Conservation (phyloP, 2,797 vertebrate genomes). For the Miichthys miiuy region DNA sequence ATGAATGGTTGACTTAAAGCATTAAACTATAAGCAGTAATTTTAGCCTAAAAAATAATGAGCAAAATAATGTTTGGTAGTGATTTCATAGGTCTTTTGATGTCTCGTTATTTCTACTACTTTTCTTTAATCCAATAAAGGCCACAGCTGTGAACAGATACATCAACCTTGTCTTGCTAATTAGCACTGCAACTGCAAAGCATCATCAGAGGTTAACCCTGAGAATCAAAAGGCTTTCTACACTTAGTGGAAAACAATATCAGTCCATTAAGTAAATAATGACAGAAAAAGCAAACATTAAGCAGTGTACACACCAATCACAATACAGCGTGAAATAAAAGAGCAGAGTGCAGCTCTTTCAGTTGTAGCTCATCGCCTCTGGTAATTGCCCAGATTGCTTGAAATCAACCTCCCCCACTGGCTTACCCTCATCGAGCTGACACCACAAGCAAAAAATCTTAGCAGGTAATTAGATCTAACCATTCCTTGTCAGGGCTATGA, state of each 20-base stretch:
- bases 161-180: constrained; percentile 45
- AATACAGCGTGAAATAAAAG: constrained; percentile 52
- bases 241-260: constrained; percentile 38
- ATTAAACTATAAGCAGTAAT: background rate
- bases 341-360: constrained; percentile 58
- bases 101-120: background rate
- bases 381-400: constrained; percentile 78
- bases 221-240: constrained; percentile 31
- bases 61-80: background rate
- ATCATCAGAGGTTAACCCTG: constrained; percentile 33
- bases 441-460: constrained; percentile 64
- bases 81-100: background rate
- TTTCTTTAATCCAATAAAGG: constrained; percentile 6
- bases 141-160: constrained; percentile 36
- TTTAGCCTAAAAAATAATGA: background rate
- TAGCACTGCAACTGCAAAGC: constrained; percentile 43
- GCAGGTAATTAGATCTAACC: constrained; percentile 75
- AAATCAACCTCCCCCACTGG: constrained; percentile 71
- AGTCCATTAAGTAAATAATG: constrained; percentile 64
- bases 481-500: constrained; percentile 64
- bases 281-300: constrained; percentile 62
- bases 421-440: constrained; percentile 64
- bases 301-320: constrained; percentile 32
- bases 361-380: constrained; percentile 64
- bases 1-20: background rate